A percentile compares a stretch with the other conserved stretches of the same genome.
Conservation (phyloP, 2,113 vertebrate species). For the Dicrurus megarhynchus region DNA sequence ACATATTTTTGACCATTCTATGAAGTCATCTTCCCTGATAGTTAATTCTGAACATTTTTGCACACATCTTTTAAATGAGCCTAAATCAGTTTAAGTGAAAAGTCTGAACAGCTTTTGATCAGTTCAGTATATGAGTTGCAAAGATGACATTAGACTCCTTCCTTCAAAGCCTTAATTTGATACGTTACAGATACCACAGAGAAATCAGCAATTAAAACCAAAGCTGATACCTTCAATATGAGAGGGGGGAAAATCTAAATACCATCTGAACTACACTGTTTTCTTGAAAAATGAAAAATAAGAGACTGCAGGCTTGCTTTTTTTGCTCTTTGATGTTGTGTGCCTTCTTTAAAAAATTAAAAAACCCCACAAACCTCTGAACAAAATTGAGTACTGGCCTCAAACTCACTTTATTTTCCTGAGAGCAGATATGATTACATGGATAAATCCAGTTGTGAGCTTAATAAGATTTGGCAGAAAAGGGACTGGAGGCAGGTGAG, state of each 20-base stretch:
- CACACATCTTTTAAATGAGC: slow-evolving; percentile 28
- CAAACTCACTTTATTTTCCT: slow-evolving; percentile 16
- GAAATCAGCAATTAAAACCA: slow-evolving; percentile 53
- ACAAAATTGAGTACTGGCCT: not conserved
- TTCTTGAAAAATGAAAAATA: slow-evolving; percentile 10
- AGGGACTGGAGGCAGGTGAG: not conserved
- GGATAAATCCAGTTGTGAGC: not conserved
- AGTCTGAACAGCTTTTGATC: slow-evolving; percentile 58
- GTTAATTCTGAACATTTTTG: not conserved
- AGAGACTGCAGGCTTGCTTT: not conserved
- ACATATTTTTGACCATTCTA: not conserved
- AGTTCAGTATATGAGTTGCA: slow-evolving; percentile 5
- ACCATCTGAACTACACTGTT: not conserved
- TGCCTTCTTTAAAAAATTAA: not conserved
- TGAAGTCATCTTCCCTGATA: not conserved
- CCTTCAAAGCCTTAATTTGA: slow-evolving; percentile 51
- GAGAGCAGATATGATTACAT: not conserved
- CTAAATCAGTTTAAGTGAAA: slow-evolving; percentile 48
- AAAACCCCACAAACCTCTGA: not conserved
- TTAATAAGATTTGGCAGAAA: slow-evolving; percentile 19
- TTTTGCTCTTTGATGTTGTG: slow-evolving; percentile 36
- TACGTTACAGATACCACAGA: slow-evolving; percentile 3
- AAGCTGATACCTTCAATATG: not conserved
- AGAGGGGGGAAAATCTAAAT: not conserved
- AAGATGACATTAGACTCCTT: slow-evolving; percentile 37